Conservation (phyloP, 2,888 invertebrate genomes). For the Tryphoninae sp. region DNA sequence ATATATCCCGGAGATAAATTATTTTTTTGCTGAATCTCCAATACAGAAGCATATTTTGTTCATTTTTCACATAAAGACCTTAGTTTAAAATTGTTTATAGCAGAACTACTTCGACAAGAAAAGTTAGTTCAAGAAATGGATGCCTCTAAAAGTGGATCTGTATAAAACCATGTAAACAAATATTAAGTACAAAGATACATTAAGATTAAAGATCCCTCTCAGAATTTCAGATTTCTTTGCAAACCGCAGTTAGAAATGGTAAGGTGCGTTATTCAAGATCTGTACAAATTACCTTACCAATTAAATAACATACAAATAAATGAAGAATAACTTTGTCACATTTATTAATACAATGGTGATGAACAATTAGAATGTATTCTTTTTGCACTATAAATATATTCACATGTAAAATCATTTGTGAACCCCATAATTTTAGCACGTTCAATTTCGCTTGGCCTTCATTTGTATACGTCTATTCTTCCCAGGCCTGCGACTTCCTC, state of each 20-base stretch:
- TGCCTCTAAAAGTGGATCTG: too few species aligned
- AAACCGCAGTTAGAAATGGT: too few species aligned
- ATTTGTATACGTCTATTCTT: conserved; percentile 82
- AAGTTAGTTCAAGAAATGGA: too few species aligned
- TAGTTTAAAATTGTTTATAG: too few species aligned
- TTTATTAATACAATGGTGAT: conserved; percentile 49
- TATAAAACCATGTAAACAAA: too few species aligned
- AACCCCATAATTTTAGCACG: not conserved
- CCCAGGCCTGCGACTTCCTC: conserved; percentile 78
- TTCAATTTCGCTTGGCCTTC: conserved; percentile 79
- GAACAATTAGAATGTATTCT: conserved; percentile 24
- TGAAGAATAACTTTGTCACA: not conserved
- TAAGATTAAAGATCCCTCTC: too few species aligned
- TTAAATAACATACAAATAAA: too few species aligned
- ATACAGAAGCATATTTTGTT: conserved; percentile 44
- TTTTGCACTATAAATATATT: conserved; percentile 35
- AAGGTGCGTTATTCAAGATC: too few species aligned
- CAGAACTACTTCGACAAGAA: too few species aligned
- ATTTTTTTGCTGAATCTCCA: conserved; percentile 53
- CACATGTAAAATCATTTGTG: not conserved
- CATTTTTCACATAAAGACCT: conserved; percentile 3
- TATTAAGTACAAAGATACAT: too few species aligned
- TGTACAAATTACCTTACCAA: too few species aligned
- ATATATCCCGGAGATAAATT: conserved; percentile 40
- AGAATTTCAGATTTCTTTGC: too few species aligned